A percentile compares a stretch with the other conserved stretches of the same genome.
phyloP scores from a whole-genome alignment of 2,888 invertebrate genomes.

The Acanthoscelides obtectus region DNA sequence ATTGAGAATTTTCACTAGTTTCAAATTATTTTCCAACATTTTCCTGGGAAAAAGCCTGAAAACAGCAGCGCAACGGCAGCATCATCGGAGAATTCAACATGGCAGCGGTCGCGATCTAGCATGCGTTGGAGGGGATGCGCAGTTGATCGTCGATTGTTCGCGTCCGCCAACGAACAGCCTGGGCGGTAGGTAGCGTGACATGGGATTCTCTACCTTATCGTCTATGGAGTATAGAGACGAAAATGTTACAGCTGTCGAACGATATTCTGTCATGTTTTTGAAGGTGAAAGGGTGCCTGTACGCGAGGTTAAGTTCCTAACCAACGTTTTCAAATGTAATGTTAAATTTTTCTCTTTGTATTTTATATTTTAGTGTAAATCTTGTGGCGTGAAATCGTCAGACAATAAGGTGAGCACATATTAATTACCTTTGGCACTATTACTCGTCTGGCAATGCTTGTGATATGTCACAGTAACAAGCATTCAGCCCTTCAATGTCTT shows the following conservation, averaged over 20 bases:
- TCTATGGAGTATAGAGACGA: background rate
- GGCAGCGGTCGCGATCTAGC: conserved; percentile 34
- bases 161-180: background rate
- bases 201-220: conserved; percentile 9
- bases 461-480: background rate
- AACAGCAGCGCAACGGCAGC: conserved; percentile 31
- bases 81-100: conserved; percentile 43
- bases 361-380: background rate
- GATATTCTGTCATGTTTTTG: background rate
- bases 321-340: background rate
- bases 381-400: background rate
- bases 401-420: background rate
- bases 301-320: background rate
- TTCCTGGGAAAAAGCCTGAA: conserved; percentile 11
- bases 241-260: background rate
- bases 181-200: conserved; percentile 18
- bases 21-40: conserved; percentile 19
- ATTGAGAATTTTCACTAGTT: conserved; percentile 9
- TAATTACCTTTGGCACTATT: background rate
- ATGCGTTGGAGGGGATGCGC: conserved; percentile 19
- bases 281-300: background rate
- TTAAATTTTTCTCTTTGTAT: background rate
- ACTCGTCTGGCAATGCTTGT: background rate
- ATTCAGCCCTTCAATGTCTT: background rate
- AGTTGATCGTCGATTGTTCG: conserved; percentile 8